Evolutionary conservation across 1,140 invertebrate species (phyloP), one percentile per base, ranked within the genome.

Genomic region (Aphelenchoides avenae): DNA sequence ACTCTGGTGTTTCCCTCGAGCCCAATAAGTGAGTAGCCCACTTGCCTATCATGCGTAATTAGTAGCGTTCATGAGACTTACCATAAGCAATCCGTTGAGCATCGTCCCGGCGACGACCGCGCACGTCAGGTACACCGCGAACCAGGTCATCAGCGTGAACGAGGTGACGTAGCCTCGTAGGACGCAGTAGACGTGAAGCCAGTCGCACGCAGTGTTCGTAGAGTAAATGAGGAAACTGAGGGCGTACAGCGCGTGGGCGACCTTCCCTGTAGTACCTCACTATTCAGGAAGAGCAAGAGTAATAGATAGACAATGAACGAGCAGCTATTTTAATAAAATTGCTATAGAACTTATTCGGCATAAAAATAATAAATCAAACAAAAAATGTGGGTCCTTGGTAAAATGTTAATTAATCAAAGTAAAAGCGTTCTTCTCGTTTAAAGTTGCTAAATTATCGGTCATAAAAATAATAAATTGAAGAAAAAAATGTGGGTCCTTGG

Each of bases 201-300:
- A 75, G 42, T 75, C 66, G 27, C 53, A 46, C 11, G 76, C 39
- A 20, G 41, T 64, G 41, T 71, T 74, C n/a, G 41, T 42, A 11
- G 60, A 58, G 48, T 77, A 75, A 27, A 75, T 62, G 18, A 75
- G 27, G 22, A 77, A 73, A 9, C 55, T 59, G 29, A 74, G 36
- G 15, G 73, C 73, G 36, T 75, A 77, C 13, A 75, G 52, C 5
- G 67, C 69, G 46, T 75, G 73, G 70, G 70, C 61, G 18, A 50
- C 59, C 52, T 24, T 51, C 31, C 48, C 48, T 51, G 15, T 22
- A 51, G 4, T n/a, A 51, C 13, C n/a, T 7, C 18, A 7, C 47
- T 49, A 7, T 44, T 44, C 39, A 44, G 18, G 39, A 11, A 44
- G n/a, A 9, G 9, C 18, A n/a, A 44, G 18, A 44, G 39, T 44